Conservation (phyloP, 2,888 invertebrate species). For the Venustoraphidia nigricollis region DNA sequence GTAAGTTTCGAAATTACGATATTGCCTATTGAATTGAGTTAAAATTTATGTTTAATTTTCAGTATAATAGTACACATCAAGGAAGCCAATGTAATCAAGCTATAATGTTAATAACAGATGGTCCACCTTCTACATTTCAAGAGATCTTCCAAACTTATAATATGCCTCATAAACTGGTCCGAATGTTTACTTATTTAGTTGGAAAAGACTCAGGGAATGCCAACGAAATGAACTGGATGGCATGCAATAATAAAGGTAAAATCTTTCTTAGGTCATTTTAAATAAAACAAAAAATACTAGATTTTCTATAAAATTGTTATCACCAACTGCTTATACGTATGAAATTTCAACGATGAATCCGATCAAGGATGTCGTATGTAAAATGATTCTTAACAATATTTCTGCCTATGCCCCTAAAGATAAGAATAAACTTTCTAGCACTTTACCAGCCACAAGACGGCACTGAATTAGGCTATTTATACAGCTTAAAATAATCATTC, state of each 20-base stretch:
- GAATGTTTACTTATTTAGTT: conserved; percentile 91
- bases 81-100: conserved; percentile 96
- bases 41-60: conserved; percentile 15
- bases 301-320: too few relatives aligned
- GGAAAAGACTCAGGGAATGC: conserved; percentile 84
- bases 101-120: conserved; percentile 70
- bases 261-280: too few relatives aligned
- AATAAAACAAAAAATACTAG: too few relatives aligned
- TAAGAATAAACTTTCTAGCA: too few relatives aligned
- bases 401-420: too few relatives aligned
- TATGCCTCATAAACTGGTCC: conserved; percentile 84
- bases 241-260: conserved; percentile 90
- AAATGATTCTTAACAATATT: too few relatives aligned
- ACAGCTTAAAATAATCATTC: too few relatives aligned
- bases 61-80: conserved; percentile 69
- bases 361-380: too few relatives aligned
- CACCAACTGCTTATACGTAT: too few relatives aligned
- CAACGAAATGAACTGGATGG: conserved; percentile 82
- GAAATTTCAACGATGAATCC: too few relatives aligned
- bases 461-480: too few relatives aligned
- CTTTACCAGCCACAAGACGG: too few relatives aligned
- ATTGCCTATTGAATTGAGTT: not conserved
- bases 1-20: conserved; percentile 31
- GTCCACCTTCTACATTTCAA: conserved; percentile 57
- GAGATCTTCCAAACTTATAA: conserved; percentile 63